These are phyloP conservation scores for Leptinotarsa peninsularis DNA, from an alignment of 2,888 invertebrate genomes.

Conservation along the genomic window DNA sequence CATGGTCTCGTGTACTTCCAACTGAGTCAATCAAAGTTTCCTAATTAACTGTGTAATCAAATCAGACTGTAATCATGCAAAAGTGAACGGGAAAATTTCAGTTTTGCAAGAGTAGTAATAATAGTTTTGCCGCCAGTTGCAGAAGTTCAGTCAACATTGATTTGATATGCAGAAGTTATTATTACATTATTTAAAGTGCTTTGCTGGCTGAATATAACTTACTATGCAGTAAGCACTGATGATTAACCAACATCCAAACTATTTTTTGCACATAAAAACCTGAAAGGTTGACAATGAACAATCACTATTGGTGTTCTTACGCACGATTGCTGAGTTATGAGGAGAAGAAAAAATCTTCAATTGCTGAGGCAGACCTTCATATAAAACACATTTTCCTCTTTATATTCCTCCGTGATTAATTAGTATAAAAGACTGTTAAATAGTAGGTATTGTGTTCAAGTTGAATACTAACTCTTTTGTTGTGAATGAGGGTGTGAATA, in stretches of 20 bases:
- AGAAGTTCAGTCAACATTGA: slow-evolving; percentile 15
- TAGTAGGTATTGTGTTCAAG: too few relatives aligned
- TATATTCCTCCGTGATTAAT: too few relatives aligned
- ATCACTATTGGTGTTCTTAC: too few relatives aligned
- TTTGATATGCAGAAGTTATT: slow-evolving; percentile 18
- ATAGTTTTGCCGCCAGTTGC: slow-evolving; percentile 36
- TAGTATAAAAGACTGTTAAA: too few relatives aligned
- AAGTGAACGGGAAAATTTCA: slow-evolving; percentile 44
- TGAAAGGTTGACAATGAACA: neutral
- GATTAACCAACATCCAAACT: neutral
- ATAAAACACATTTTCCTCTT: too few relatives aligned
- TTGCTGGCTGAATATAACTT: neutral
- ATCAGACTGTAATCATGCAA: slow-evolving; percentile 43
- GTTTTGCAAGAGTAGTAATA: slow-evolving; percentile 43
- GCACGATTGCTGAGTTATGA: too few relatives aligned
- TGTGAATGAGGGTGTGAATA: too few relatives aligned
- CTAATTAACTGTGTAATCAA: slow-evolving; percentile 47
- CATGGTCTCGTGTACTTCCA: slow-evolving; percentile 17
- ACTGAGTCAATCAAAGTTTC: slow-evolving; percentile 50
- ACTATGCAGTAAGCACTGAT: neutral
- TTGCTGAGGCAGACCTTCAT: too few relatives aligned
- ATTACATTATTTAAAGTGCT: slow-evolving; percentile 10
- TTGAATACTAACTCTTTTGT: too few relatives aligned
- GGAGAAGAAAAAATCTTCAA: too few relatives aligned
- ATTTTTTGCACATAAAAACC: neutral